These are phyloP conservation scores for Pollimyrus isidori DNA, from an alignment of 2,113 vertebrate genomes.

Conservation along the genomic window DNA sequence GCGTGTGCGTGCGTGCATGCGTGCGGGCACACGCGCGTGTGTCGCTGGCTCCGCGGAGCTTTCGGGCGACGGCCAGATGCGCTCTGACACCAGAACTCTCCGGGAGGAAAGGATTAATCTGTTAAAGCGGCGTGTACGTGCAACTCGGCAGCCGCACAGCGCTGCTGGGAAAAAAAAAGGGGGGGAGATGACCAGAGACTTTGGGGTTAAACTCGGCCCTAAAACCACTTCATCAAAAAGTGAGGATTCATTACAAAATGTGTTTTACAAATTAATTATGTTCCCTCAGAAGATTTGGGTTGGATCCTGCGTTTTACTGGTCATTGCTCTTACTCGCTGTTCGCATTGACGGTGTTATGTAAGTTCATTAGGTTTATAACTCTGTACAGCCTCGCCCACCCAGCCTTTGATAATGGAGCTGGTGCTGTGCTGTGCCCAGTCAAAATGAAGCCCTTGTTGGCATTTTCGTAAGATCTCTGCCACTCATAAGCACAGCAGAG, in stretches of 20 bases:
- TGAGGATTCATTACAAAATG: neutral
- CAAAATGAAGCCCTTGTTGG: neutral
- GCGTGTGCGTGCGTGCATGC: neutral
- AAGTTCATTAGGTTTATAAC: neutral
- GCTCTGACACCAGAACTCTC: neutral
- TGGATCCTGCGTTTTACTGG: neutral
- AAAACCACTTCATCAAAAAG: neutral
- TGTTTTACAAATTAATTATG: neutral
- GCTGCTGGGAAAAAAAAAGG: neutral
- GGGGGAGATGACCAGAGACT: neutral
- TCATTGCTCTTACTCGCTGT: neutral
- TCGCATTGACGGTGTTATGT: neutral
- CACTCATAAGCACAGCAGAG: neutral
- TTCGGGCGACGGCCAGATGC: neutral
- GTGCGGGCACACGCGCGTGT: neutral
- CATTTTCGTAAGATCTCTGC: neutral
- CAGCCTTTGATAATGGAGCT: neutral
- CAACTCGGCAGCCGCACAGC: neutral
- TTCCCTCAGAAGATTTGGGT: neutral
- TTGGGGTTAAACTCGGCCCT: neutral
- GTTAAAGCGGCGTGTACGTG: constrained; percentile 12
- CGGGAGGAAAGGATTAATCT: constrained; percentile 13
- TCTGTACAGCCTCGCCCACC: neutral
- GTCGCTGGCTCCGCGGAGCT: neutral
- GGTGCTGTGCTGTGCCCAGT: neutral